These are phyloP conservation scores for Pangasius sanitwongsei DNA, from an alignment of 2,797 vertebrate genomes.

Conservation along the genomic window DNA sequence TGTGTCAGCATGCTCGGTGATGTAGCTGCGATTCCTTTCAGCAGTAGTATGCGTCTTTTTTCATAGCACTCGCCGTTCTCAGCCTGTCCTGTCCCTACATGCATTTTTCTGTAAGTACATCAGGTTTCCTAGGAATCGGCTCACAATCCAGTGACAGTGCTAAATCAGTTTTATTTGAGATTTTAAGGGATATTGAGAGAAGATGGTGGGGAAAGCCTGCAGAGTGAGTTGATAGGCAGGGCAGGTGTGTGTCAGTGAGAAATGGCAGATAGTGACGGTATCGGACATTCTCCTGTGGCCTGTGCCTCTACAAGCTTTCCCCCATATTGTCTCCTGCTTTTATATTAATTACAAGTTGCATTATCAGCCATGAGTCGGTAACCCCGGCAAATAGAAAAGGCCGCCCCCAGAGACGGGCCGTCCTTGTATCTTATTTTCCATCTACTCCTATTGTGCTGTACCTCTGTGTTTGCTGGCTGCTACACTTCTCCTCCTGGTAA, in stretches of 20 bases:
- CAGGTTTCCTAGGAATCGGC: slow-evolving; percentile 79
- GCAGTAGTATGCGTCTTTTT: slow-evolving; percentile 45
- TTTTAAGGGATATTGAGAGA: slow-evolving; percentile 75
- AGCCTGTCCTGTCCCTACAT: slow-evolving; percentile 31
- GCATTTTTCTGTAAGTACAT: slow-evolving; percentile 48
- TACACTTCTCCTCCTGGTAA: slow-evolving; percentile 83
- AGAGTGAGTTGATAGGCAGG: slow-evolving; percentile 79
- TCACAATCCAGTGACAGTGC: slow-evolving; percentile 81
- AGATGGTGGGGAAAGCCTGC: slow-evolving; percentile 55
- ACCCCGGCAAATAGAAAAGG: slow-evolving; percentile 94
- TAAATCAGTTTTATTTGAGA: slow-evolving; percentile 86
- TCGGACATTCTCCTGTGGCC: slow-evolving; percentile 87
- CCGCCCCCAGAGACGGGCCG: slow-evolving; percentile 87
- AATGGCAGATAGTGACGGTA: slow-evolving; percentile 75
- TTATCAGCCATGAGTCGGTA: slow-evolving; percentile 95
- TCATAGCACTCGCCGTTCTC: slow-evolving; percentile 31
- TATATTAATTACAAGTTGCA: slow-evolving; percentile 99
- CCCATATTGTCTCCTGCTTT: slow-evolving; percentile 96
- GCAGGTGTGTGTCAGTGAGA: slow-evolving; percentile 89
- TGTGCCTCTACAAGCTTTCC: slow-evolving; percentile 80
- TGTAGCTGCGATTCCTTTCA: slow-evolving; percentile 62
- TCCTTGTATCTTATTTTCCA: slow-evolving; percentile 92
- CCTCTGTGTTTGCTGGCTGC: slow-evolving; percentile 61
- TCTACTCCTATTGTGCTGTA: slow-evolving; percentile 84
- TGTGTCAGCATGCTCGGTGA: slow-evolving; percentile 71